Conservation (phyloP, 2,113 vertebrate species). For the Nibea albiflora region DNA sequence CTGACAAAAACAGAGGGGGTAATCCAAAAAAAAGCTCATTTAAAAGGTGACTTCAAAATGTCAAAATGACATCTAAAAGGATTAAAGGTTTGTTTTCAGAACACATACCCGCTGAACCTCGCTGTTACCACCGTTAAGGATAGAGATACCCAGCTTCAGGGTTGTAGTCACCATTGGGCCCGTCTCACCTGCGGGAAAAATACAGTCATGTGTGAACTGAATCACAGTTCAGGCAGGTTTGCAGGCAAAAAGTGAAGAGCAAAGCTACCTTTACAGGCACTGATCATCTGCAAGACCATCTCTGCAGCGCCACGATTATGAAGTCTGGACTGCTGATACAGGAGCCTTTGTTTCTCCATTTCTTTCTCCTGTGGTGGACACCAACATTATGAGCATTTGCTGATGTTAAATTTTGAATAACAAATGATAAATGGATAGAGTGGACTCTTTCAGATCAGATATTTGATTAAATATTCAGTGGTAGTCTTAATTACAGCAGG, state of each 20-base stretch:
- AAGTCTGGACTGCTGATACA: constrained; percentile 93
- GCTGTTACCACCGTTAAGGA: constrained; percentile 92
- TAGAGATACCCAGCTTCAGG: constrained; percentile 94
- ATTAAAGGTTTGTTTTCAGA: neutral
- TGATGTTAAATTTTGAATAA: neutral
- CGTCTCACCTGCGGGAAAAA: constrained; percentile 85
- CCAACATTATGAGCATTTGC: constrained; percentile 37
- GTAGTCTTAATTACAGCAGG: neutral
- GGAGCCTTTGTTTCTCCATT: constrained; percentile 93
- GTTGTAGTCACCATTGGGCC: constrained; percentile 95
- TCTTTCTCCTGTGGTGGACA: constrained; percentile 88
- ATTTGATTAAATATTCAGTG: neutral
- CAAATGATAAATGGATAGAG: constrained; percentile 47
- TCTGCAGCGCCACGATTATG: constrained; percentile 93
- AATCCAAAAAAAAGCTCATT: neutral
- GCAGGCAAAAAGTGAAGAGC: neutral
- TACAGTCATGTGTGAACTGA: neutral
- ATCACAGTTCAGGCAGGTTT: neutral
- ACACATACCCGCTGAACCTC: constrained; percentile 90
- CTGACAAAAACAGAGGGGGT: constrained; percentile 68
- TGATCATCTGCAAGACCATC: constrained; percentile 97
- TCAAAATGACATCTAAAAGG: neutral
- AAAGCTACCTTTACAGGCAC: constrained; percentile 91
- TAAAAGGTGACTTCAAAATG: neutral
- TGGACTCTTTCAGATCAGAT: constrained; percentile 5